Conservation (phyloP, 2,888 invertebrate genomes). For the Ashinkailepas kermadecensis region DNA sequence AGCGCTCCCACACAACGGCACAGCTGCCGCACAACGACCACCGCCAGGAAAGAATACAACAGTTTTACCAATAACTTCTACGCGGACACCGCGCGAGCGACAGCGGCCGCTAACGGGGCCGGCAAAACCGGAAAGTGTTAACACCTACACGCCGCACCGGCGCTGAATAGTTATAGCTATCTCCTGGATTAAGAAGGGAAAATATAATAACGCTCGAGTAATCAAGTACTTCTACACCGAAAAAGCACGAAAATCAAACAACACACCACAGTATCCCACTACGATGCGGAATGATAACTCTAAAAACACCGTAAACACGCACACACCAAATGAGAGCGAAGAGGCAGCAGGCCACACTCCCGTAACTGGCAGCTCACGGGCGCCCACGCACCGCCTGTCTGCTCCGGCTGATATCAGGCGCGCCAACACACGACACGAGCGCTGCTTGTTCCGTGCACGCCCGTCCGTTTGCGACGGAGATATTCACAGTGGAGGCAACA, state of each 20-base stretch:
- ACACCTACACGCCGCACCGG: not conserved
- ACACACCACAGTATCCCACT: slow-evolving; percentile 19
- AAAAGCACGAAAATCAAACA: slow-evolving; percentile 21
- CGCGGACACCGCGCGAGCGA: not conserved
- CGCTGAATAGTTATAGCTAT: slow-evolving; percentile 9
- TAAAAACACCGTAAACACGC: not conserved
- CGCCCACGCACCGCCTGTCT: no score
- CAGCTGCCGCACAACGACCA: no score
- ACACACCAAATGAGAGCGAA: slow-evolving; percentile 1
- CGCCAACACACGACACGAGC: not conserved
- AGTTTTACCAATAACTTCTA: not conserved
- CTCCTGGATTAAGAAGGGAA: slow-evolving; percentile 21
- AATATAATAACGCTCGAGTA: slow-evolving; percentile 20
- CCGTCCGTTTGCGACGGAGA: not conserved
- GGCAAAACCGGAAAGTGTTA: not conserved
- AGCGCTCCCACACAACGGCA: no score
- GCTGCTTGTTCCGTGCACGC: not conserved
- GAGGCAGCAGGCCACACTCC: slow-evolving; percentile 14
- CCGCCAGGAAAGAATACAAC: slow-evolving; percentile 20
- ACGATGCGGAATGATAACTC: slow-evolving; percentile 19
- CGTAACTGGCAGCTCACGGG: not conserved
- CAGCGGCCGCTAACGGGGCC: no score
- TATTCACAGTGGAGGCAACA: not conserved
- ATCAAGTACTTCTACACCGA: slow-evolving; percentile 15
- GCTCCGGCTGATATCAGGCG: not conserved